Evolutionary conservation across 2,797 vertebrate genomes (phyloP).

Genomic region (Gorsachius magnificus): DNA sequence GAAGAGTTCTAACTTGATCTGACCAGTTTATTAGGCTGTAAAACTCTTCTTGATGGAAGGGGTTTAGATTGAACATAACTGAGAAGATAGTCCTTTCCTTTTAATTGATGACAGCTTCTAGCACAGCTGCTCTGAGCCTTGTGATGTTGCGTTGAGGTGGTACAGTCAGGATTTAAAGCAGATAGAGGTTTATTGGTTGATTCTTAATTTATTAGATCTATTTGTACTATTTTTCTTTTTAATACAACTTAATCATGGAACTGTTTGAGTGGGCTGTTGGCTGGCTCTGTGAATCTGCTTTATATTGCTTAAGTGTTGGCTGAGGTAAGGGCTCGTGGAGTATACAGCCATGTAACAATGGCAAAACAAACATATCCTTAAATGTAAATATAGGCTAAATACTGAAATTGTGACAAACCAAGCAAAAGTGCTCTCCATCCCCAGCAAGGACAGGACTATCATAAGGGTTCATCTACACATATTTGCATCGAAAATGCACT

Average conservation of each 20-base stretch:
- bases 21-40: background rate
- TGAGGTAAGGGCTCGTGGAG: background rate
- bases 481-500: background rate
- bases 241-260: background rate
- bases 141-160: background rate
- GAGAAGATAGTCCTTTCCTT: background rate
- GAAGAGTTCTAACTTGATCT: background rate
- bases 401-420: background rate
- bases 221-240: background rate
- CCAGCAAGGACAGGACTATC: background rate
- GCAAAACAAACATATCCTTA: background rate
- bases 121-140: background rate
- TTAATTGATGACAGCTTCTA: background rate
- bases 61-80: background rate
- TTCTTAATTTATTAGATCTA: background rate
- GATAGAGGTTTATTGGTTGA: background rate
- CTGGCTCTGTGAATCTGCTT: background rate
- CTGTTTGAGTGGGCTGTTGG: background rate
- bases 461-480: background rate
- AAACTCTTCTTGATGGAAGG: background rate
- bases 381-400: background rate
- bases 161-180: background rate
- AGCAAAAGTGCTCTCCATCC: background rate
- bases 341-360: background rate
- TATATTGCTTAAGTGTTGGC: background rate